phyloP scores from a whole-genome alignment of 2,888 invertebrate species.

The Hirtodrosophila trivittata region DNA sequence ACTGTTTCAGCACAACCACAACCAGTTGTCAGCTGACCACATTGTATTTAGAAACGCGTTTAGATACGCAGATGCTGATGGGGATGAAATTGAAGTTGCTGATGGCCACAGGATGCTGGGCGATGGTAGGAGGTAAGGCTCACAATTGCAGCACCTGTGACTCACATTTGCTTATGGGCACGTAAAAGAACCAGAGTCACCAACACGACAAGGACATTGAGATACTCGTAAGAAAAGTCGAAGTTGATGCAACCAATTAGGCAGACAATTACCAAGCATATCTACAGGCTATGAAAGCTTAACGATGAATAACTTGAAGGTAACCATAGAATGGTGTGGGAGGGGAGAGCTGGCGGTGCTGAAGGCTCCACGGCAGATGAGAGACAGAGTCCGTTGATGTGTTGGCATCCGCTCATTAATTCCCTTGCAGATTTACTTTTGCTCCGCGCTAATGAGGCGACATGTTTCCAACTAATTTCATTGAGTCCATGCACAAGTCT shows the following conservation, averaged over 20 bases:
- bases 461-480: constrained; percentile 51
- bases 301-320: neutral
- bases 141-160: no score
- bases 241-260: constrained; percentile 72
- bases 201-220: constrained; percentile 27
- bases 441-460: constrained; percentile 60
- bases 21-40: constrained; percentile 18
- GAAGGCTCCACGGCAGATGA: no score
- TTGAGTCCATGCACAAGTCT: constrained; percentile 18
- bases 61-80: neutral
- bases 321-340: no score
- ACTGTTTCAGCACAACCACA: constrained; percentile 12
- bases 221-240: constrained; percentile 16
- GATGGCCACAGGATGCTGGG: neutral
- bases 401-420: constrained; percentile 48
- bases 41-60: neutral
- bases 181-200: no score
- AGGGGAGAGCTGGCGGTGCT: no score
- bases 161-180: no score
- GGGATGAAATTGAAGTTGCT: neutral
- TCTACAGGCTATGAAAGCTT: constrained; percentile 7
- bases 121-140: no score
- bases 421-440: constrained; percentile 53
- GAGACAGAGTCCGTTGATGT: constrained; percentile 17
- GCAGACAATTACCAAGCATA: constrained; percentile 53